Base-by-base conservation (phyloP, 2,113 vertebrate species). In the Puffinus mauretanicus region DNA sequence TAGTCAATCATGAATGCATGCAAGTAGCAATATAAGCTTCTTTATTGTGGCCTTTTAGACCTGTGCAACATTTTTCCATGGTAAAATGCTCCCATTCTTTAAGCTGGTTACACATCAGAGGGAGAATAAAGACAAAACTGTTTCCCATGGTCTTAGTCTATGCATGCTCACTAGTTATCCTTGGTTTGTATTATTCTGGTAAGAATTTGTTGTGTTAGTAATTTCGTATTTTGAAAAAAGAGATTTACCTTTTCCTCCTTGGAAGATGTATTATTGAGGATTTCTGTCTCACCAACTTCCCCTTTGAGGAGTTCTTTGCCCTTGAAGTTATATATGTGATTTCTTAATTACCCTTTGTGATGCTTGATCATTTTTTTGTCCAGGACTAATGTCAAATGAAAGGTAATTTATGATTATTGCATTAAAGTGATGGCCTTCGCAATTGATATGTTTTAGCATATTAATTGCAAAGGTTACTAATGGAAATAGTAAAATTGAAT, bases 331-430 rank as follows among this genome's bases (percentile, higher is more conserved):
- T 57, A 27, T 46, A 27, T 91, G 21, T 77, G 26, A 46, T 94
- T 94, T 92, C 46, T 85, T 96, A 91, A 97, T 90, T 95, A 55
- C 46, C 36, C 29, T 80, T 76, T 94, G 36, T 46, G 22, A 54
- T 52, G 7, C 42, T 94, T 82, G 40, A 78, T 87, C 30, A 21
- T 54, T 88, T 69, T 90, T 89, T 67, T 62, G 32, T 47, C 61
- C 7, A 38, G 51, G 27, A 40, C 14, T 91, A 47, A 91, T 79
- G 34, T 76, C 16, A 78, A 81, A 57, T 67, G 34, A 32, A 92
- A 91, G 40, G 17, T n/a, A 70, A 58, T 84, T 86, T 94, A 67
- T 60, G 32, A 47, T 89, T 91, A 61, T 79, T 94, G 24, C 49
- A 73, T 84, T 89, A 65, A 90, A 54, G 22, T 69, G 69, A 78